Evolutionary conservation across 2,888 invertebrate species (phyloP), one percentile per base, ranked within the genome.

Genomic region (Cryptus viduatorius): DNA sequence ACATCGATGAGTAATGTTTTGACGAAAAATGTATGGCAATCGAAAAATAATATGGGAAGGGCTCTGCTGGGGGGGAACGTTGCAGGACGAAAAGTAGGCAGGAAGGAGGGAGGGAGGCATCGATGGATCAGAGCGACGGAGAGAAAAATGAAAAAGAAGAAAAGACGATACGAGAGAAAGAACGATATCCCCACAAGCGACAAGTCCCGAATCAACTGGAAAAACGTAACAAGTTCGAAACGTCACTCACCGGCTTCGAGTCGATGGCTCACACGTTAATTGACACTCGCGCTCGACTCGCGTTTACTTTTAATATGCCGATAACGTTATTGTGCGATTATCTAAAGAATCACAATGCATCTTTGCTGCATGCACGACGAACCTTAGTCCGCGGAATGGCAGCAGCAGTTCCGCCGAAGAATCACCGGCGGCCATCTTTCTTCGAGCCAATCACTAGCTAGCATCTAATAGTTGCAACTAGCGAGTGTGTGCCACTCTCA

Each of bases 391-490:
- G 90, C 90, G 88, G 89, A 90, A 90, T 91, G 88, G 88, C 90
- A 89, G 88, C 90, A 89, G 87, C 88, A 88, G 88, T 89, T 90
- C 89, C 88, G 87, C 84, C 86, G 80, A 79, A 82, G 84, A 87
- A 89, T 88, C 85, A 85, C 84, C 82, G 88, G 88, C 92, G 87
- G 92, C 92, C 92, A 92, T 92, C 89, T 91, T 92, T 89, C 88
- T 89, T 86, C 87, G 82, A 78, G 82, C 69, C 78, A 78, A 82
- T 83, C 83, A 69, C 79, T 65, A 65, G 50, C 64, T 65, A 48
- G 61, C 61, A 65, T 76, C 50, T 53, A 42, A 53, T 31, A 61
- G 29, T 61, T 24, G 24, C 14, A 3, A 5, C 59, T 31, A 24
- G 56, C 56, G 59, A 31, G 59, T 29, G 59, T 31, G 59, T 48